Evolutionary conservation across 2,797 vertebrate genomes (phyloP).

Genomic region (Hoplostethus mediterraneus): DNA sequence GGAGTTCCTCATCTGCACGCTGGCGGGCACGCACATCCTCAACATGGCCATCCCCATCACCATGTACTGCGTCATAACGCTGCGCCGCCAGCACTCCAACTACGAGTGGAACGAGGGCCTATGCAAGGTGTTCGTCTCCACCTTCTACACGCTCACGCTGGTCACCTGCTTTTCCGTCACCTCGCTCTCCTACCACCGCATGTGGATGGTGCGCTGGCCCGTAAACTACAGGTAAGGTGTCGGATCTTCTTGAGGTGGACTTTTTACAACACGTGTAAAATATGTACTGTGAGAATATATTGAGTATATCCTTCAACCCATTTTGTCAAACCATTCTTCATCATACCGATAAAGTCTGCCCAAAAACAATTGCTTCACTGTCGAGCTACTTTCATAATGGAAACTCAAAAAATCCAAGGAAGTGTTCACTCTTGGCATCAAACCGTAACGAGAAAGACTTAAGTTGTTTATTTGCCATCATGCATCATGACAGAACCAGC

Average conservation of each 20-base stretch:
- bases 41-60: conserved; percentile 93
- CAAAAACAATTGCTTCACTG: too few species aligned
- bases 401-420: too few species aligned
- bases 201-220: conserved; percentile 99
- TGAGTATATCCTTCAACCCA: too few species aligned
- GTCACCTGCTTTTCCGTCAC: conserved; percentile 97
- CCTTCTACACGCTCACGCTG: conserved; percentile 95
- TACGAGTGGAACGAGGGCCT: conserved; percentile 96
- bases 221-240: conserved; percentile 92
- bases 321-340: too few species aligned
- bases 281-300: too few species aligned
- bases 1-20: conserved; percentile 93
- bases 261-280: not conserved
- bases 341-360: too few species aligned
- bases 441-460: too few species aligned
- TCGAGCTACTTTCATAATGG: too few species aligned
- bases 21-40: conserved; percentile 95
- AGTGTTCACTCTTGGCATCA: too few species aligned
- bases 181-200: conserved; percentile 95
- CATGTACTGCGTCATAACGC: conserved; percentile 92
- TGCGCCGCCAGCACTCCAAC: conserved; percentile 88
- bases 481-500: too few species aligned
- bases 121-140: conserved; percentile 96
- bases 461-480: too few species aligned
- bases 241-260: not conserved